Conservation (phyloP, 1,140 invertebrate genomes). For the Apis dorsata region DNA sequence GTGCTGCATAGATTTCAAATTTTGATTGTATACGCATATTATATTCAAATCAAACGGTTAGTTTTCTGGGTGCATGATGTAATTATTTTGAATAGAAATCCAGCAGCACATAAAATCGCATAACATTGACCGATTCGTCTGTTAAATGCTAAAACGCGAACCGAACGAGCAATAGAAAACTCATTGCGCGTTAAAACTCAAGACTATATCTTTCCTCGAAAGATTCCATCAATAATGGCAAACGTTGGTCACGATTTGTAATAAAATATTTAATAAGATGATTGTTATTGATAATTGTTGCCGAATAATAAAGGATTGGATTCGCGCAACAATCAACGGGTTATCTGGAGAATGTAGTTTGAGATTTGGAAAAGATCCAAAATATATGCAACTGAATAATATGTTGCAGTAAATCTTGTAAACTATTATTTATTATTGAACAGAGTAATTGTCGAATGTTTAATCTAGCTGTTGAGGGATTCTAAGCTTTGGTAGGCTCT, state of each 20-base stretch:
- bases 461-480: background rate
- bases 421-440: conserved; percentile 4
- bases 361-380: conserved; percentile 31
- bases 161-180: no score
- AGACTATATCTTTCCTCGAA: background rate
- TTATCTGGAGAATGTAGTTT: conserved; percentile 15
- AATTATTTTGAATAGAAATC: background rate
- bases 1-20: background rate
- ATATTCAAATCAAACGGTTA: background rate
- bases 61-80: background rate
- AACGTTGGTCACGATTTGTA: background rate
- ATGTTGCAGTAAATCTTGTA: background rate
- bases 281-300: conserved; percentile 13
- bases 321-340: background rate
- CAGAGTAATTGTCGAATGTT: background rate
- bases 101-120: background rate
- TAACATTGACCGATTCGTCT: background rate
- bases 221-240: background rate
- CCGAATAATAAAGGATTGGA: background rate
- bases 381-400: background rate
- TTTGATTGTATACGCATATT: background rate
- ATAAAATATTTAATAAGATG: background rate
- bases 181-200: background rate
- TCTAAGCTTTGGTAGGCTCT: background rate
- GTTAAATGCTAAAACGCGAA: background rate